Evolutionary conservation across 2,888 invertebrate genomes (phyloP).

Genomic region (Cremastobaeus sp.): DNA sequence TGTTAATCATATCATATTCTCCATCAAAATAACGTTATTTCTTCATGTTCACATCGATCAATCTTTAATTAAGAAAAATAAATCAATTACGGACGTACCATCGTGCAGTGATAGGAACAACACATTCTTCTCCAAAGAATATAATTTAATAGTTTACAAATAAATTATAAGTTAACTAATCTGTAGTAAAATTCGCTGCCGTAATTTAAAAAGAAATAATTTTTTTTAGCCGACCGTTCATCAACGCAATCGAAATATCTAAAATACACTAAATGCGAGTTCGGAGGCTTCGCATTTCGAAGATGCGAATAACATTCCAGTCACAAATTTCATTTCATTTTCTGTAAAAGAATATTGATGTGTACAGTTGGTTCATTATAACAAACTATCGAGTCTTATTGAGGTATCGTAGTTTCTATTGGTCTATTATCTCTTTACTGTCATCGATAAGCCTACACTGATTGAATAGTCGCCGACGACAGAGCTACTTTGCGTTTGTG

Average conservation of each 20-base stretch:
- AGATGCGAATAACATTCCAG: conserved; percentile 61
- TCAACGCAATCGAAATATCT: conserved; percentile 40
- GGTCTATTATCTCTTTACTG: conserved; percentile 75
- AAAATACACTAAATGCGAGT: conserved; percentile 66
- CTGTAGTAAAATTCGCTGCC: no score
- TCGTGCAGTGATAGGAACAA: conserved; percentile 58
- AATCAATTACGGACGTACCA: conserved; percentile 28
- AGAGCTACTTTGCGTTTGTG: conserved; percentile 69
- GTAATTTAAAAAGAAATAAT: conserved; percentile 19
- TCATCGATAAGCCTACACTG: conserved; percentile 64
- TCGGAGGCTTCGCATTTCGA: conserved; percentile 66
- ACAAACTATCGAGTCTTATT: conserved; percentile 78
- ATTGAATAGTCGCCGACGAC: conserved; percentile 67
- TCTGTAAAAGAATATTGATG: conserved; percentile 78
- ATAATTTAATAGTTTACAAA: not conserved
- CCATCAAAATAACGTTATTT: conserved; percentile 41
- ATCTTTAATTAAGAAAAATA: conserved; percentile 23
- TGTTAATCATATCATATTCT: conserved; percentile 29
- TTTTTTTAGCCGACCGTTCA: conserved; percentile 50
- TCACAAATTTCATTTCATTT: conserved; percentile 59
- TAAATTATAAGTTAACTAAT: conserved; percentile 2
- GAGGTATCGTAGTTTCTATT: conserved; percentile 79
- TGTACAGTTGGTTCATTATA: conserved; percentile 77
- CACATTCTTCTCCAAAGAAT: conserved; percentile 30
- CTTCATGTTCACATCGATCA: conserved; percentile 37